phyloP scores from a whole-genome alignment of 2,888 invertebrate species.

The Chrysolina oricalcia region DNA sequence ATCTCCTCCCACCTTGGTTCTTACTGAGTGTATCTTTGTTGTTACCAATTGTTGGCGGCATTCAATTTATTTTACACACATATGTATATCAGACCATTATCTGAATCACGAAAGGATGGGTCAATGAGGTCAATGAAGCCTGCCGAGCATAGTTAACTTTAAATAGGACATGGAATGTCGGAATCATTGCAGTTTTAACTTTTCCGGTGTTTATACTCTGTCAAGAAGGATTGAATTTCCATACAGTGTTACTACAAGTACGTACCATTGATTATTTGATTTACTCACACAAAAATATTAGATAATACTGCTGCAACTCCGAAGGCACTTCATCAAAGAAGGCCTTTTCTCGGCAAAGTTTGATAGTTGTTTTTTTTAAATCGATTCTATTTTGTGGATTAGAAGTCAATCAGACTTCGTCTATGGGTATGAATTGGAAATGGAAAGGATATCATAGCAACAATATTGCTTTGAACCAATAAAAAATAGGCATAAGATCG shows the following conservation, averaged over 20 bases:
- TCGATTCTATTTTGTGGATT: no score
- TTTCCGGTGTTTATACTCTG: neutral
- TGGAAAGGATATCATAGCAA: no score
- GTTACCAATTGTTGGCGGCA: neutral
- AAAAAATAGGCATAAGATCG: no score
- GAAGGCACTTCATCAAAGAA: no score
- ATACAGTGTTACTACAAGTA: neutral
- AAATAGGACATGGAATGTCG: neutral
- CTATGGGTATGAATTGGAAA: no score
- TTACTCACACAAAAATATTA: no score
- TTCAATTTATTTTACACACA: slow-evolving; percentile 12
- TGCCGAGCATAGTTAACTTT: slow-evolving; percentile 2
- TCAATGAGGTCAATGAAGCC: slow-evolving; percentile 21
- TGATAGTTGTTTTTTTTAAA: no score
- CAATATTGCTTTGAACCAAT: no score
- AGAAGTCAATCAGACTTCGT: no score
- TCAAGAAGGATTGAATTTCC: neutral
- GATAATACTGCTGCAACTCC: no score
- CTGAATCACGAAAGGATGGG: slow-evolving; percentile 16
- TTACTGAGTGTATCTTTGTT: neutral
- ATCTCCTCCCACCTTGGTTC: no score
- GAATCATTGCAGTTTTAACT: neutral
- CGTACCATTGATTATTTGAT: neutral
- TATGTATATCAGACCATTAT: neutral
- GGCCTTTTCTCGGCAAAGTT: no score